phyloP scores from a whole-genome alignment of 2,797 vertebrate species.

The Hapalemur alaotrensis region DNA sequence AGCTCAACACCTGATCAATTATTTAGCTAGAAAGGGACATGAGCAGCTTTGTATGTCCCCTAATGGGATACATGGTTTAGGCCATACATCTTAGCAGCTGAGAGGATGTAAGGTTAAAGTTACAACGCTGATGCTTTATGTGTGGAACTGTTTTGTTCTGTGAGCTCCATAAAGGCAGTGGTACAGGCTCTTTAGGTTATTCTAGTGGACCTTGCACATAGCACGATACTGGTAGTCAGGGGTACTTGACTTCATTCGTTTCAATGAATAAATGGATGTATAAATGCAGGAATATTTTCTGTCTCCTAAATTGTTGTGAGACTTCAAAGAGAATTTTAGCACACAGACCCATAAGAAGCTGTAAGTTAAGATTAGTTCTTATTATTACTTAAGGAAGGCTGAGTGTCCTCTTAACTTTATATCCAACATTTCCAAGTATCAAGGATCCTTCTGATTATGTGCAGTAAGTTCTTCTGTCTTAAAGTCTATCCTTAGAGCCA shows the following conservation, averaged over 20 bases:
- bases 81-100: not conserved
- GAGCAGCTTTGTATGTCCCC: not conserved
- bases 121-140: not conserved
- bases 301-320: not conserved
- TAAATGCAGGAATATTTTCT: not conserved
- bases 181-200: not conserved
- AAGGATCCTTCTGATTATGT: not conserved
- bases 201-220: not conserved
- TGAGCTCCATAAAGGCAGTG: not conserved
- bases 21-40: conserved; percentile 33
- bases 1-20: conserved; percentile 35
- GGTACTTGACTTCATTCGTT: not conserved
- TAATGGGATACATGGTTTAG: not conserved
- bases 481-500: not conserved
- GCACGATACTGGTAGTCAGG: not conserved
- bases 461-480: not conserved
- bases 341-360: not conserved
- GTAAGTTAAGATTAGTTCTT: not conserved
- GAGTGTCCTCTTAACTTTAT: not conserved
- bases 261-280: not conserved
- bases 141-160: not conserved
- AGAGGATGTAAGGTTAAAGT: not conserved
- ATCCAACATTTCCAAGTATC: not conserved
- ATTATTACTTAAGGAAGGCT: not conserved
- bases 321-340: not conserved